Conservation (phyloP, 2,797 vertebrate species). For the Setipinna tenuifilis region DNA sequence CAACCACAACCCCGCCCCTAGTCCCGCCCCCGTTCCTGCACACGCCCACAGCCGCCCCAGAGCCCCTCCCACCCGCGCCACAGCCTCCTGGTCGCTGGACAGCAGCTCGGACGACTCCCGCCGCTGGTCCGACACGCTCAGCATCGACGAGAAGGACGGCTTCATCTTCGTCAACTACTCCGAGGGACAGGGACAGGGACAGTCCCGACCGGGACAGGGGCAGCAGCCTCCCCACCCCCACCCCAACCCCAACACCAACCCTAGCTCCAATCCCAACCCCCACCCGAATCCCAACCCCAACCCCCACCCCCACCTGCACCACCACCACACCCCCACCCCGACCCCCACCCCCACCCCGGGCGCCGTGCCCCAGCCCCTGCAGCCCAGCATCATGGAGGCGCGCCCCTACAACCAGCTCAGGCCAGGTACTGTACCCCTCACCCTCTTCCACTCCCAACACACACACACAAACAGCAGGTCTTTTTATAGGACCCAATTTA, state of each 20-base stretch:
- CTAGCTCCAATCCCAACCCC: background rate
- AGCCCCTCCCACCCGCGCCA: background rate
- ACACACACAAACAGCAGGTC: background rate
- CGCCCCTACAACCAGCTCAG: conserved; percentile 89
- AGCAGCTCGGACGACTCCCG: conserved; percentile 90
- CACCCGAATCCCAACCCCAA: conserved; percentile 40
- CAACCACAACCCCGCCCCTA: conserved; percentile 78
- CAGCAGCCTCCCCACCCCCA: conserved; percentile 49
- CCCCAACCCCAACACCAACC: conserved; percentile 35
- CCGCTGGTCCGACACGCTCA: conserved; percentile 96
- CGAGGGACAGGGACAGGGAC: conserved; percentile 69
- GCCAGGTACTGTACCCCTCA: too few species aligned
- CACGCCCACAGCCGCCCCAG: background rate
- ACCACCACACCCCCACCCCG: conserved; percentile 59
- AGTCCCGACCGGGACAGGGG: background rate
- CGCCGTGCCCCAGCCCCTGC: conserved; percentile 72
- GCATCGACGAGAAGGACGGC: conserved; percentile 96
- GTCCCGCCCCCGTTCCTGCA: conserved; percentile 65
- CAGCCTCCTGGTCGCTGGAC: conserved; percentile 85
- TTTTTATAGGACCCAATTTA: background rate
- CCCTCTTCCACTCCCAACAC: background rate
- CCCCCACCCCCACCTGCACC: conserved; percentile 52
- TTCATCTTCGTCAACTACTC: conserved; percentile 98
- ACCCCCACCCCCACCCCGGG: conserved; percentile 50
- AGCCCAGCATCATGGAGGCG: conserved; percentile 73